Percentiles rank a stretch among this genome's conserved stretches.
Conservation (phyloP, 2,888 invertebrate genomes). For the Platycheirus albimanus region DNA sequence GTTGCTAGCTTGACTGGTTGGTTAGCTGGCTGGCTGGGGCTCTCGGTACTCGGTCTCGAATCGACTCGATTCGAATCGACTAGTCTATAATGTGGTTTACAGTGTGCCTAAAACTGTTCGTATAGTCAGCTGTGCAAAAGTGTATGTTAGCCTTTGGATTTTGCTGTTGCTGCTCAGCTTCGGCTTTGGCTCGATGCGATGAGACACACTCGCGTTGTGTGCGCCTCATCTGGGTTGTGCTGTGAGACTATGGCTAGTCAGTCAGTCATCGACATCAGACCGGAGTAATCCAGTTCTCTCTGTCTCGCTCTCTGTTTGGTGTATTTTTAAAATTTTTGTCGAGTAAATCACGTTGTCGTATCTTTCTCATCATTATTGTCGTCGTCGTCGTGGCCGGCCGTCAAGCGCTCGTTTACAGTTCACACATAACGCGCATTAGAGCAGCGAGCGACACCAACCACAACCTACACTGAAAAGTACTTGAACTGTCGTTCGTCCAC, state of each 20-base stretch:
- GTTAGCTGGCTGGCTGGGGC: constrained; percentile 47
- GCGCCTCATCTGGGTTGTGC: constrained; percentile 72
- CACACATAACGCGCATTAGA: constrained; percentile 54
- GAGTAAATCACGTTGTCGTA: constrained; percentile 64
- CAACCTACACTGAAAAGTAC: constrained; percentile 55
- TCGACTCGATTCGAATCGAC: no score
- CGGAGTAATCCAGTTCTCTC: constrained; percentile 76
- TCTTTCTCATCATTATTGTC: no score
- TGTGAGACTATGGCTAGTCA: constrained; percentile 75
- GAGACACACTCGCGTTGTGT: constrained; percentile 61
- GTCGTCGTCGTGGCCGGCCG: constrained; percentile 48
- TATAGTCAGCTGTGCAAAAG: constrained; percentile 60
- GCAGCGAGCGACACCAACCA: constrained; percentile 46
- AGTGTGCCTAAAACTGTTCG: constrained; percentile 41
- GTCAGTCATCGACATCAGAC: constrained; percentile 79
- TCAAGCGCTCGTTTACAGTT: constrained; percentile 62
- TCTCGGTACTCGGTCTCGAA: no score
- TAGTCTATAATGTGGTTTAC: constrained; percentile 58
- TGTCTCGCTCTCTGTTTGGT: constrained; percentile 45
- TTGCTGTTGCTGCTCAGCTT: constrained; percentile 43
- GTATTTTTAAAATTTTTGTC: constrained; percentile 36
- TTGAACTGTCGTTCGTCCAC: constrained; percentile 46
- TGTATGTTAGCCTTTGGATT: constrained; percentile 68
- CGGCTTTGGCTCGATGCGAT: constrained; percentile 20
- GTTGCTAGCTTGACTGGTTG: constrained; percentile 50